phyloP scores from a whole-genome alignment of 2,888 invertebrate species.

The Calliphora vomitoria region DNA sequence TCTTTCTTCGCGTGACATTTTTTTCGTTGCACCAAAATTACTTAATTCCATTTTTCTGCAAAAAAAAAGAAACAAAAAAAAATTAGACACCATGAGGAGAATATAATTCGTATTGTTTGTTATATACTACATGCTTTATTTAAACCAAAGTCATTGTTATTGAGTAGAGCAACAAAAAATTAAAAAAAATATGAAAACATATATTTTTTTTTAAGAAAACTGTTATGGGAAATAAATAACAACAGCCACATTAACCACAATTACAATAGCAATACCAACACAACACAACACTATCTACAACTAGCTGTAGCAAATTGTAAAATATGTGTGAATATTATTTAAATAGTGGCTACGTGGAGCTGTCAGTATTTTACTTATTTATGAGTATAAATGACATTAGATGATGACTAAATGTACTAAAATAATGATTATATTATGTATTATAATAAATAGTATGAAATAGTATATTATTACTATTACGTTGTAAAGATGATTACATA shows the following conservation, averaged over 20 bases:
- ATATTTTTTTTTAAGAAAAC: conserved; percentile 45
- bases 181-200: too few species aligned
- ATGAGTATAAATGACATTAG: conserved; percentile 46
- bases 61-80: conserved; percentile 47
- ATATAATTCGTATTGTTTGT: conserved; percentile 27
- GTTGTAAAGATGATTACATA: conserved; percentile 38
- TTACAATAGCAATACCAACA: conserved; percentile 20
- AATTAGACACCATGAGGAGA: conserved; percentile 37
- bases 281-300: background rate
- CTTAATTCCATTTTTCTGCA: conserved; percentile 84
- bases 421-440: conserved; percentile 36
- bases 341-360: conserved; percentile 37
- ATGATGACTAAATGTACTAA: conserved; percentile 33
- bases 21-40: conserved; percentile 82
- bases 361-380: conserved; percentile 33
- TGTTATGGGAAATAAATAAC: conserved; percentile 69
- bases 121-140: conserved; percentile 43
- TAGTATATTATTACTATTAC: conserved; percentile 35
- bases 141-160: conserved; percentile 71
- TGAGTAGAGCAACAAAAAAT: conserved; percentile 37
- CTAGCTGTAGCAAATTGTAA: conserved; percentile 26
- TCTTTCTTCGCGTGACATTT: conserved; percentile 88
- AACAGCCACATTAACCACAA: conserved; percentile 61
- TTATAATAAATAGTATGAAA: background rate
- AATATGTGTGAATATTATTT: conserved; percentile 63